phyloP scores from a whole-genome alignment of 2,113 vertebrate genomes.

The Chrysochloris asiatica region DNA sequence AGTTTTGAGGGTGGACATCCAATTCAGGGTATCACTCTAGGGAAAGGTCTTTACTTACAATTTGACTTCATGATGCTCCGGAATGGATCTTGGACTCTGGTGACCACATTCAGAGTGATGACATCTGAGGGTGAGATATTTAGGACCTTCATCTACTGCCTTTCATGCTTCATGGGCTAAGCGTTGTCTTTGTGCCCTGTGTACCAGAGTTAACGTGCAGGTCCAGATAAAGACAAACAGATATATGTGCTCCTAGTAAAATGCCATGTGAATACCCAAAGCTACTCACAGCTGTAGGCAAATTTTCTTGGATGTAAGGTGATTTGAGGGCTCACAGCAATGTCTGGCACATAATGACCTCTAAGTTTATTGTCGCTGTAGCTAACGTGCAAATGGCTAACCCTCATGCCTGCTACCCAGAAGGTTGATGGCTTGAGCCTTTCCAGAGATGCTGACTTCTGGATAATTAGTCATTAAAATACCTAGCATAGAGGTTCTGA shows the following conservation, averaged over 20 bases:
- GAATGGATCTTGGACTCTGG: no score
- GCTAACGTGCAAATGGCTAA: background rate
- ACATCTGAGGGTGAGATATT: background rate
- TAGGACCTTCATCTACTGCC: background rate
- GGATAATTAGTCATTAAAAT: background rate
- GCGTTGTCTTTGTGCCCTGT: background rate
- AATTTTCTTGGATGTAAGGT: background rate
- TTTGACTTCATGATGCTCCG: no score
- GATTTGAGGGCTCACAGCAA: fast-evolving
- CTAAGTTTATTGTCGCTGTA: fast-evolving
- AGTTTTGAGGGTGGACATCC: background rate
- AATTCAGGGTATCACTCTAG: background rate
- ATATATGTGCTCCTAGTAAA: background rate
- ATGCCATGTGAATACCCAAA: background rate
- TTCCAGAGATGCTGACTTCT: background rate
- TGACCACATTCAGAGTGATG: background rate
- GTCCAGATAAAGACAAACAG: background rate
- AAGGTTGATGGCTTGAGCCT: background rate
- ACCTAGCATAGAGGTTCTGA: no score
- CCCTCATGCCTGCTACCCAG: background rate
- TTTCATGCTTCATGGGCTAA: no score
- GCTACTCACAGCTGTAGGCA: background rate
- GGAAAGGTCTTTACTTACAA: background rate
- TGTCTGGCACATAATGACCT: background rate
- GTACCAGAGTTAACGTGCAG: background rate